phyloP scores from a whole-genome alignment of 2,888 invertebrate genomes.

The Ophion ellenae region DNA sequence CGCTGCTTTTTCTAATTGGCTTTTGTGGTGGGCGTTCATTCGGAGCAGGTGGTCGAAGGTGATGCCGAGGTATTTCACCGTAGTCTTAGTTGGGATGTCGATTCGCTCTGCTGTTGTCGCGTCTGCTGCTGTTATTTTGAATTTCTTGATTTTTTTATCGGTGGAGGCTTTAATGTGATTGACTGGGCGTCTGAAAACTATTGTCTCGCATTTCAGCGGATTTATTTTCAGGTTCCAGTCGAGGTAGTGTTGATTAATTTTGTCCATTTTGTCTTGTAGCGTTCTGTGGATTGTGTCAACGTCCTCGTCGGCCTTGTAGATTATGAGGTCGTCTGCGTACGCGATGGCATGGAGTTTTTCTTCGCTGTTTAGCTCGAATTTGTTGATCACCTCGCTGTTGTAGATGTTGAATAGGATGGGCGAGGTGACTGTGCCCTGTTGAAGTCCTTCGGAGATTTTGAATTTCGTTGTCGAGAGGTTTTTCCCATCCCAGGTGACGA shows the following conservation, averaged over 20 bases:
- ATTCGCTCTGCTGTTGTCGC: not conserved
- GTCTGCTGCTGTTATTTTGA: not conserved
- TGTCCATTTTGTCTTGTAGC: conserved; percentile 35
- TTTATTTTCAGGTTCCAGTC: conserved; percentile 58
- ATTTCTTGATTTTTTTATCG: too few relatives aligned
- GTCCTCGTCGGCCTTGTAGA: not conserved
- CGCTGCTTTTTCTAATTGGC: not conserved
- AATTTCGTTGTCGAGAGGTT: not conserved
- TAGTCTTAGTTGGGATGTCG: not conserved
- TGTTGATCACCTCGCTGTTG: conserved; percentile 54
- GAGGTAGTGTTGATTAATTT: conserved; percentile 40
- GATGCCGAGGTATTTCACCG: not conserved
- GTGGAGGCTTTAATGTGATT: too few relatives aligned
- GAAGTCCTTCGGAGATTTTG: conserved; percentile 6
- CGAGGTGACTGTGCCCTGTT: conserved; percentile 16
- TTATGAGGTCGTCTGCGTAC: not conserved
- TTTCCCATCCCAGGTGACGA: conserved; percentile 5
- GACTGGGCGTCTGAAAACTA: conserved; percentile 43
- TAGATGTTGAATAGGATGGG: conserved; percentile 65
- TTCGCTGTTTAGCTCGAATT: not conserved
- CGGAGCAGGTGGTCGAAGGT: not conserved
- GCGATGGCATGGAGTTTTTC: not conserved
- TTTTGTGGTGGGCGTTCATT: not conserved
- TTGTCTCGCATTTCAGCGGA: conserved; percentile 54
- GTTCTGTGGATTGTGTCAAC: not conserved